A percentile compares a stretch with the other conserved stretches of the same genome.
Evolutionary conservation across 2,113 vertebrate species (phyloP).

Genomic region (Dromiciops gliroides): DNA sequence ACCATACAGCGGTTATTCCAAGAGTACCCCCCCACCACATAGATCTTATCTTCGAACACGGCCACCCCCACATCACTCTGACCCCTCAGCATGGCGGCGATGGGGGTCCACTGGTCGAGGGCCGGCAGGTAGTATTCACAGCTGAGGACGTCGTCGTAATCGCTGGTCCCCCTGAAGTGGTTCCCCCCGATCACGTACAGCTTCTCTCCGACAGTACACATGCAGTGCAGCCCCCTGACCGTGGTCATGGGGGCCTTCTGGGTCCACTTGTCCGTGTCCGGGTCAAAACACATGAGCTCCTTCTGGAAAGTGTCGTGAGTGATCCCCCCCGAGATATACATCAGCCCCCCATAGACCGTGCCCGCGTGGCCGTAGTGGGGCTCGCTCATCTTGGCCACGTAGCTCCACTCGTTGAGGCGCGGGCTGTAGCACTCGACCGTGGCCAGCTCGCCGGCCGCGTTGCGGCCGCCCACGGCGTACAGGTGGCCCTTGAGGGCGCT

Average conservation of each 20-base stretch:
- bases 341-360: conserved; percentile 96
- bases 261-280: conserved; percentile 98
- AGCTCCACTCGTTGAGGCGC: conserved; percentile 98
- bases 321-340: conserved; percentile 99
- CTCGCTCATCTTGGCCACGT: conserved; percentile 99
- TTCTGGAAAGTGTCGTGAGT: conserved; percentile 99
- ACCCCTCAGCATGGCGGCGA: conserved; percentile 97
- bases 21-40: conserved; percentile 98
- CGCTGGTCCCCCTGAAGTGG: conserved; percentile 98
- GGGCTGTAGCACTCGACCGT: conserved; percentile 99
- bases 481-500: conserved; percentile 99
- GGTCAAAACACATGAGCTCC: conserved; percentile 99
- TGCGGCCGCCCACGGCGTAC: conserved; percentile 96
- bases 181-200: conserved; percentile 99
- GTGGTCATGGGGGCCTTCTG: conserved; percentile 99
- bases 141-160: conserved; percentile 98
- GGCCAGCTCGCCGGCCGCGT: conserved; percentile 96
- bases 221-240: conserved; percentile 98
- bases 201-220: conserved; percentile 98
- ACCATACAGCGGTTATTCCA: conserved; percentile 99
- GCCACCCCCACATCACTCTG: conserved; percentile 99
- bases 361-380: conserved; percentile 98
- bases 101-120: conserved; percentile 98
- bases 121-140: conserved; percentile 98
- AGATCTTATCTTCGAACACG: conserved; percentile 98